Conservation (phyloP, 2,797 vertebrate species). For the Myotis vivesi region DNA sequence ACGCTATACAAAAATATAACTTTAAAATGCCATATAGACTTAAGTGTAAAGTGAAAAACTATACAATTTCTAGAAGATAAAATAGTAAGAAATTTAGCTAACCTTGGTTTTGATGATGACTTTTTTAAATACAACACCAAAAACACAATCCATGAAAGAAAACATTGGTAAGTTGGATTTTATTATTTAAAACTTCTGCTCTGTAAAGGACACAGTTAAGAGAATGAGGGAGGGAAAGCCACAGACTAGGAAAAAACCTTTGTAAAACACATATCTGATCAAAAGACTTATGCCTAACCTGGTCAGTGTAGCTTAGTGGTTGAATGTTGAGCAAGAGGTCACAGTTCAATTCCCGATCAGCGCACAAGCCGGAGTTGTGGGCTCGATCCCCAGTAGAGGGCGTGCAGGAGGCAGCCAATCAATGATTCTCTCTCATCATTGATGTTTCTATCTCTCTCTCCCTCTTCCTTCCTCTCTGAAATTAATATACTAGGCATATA, state of each 20-base stretch:
- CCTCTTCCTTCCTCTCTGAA: too few species aligned
- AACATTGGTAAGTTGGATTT: not conserved
- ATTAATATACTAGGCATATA: too few species aligned
- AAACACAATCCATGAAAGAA: not conserved
- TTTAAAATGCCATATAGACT: not conserved
- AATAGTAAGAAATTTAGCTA: not conserved
- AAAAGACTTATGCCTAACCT: not conserved
- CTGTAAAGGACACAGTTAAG: not conserved
- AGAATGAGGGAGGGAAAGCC: not conserved
- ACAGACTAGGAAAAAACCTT: not conserved
- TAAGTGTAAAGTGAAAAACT: slow-evolving; percentile 15
- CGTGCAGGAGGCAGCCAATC: too few species aligned
- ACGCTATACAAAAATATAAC: not conserved
- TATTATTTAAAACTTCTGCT: not conserved
- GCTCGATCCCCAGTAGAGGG: too few species aligned
- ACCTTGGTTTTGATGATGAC: not conserved
- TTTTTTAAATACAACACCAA: not conserved
- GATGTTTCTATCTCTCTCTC: too few species aligned
- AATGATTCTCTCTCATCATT: too few species aligned
- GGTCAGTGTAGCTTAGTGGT: too few species aligned
- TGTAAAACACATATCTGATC: not conserved
- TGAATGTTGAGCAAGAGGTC: too few species aligned
- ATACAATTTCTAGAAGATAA: not conserved
- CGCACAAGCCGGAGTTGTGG: too few species aligned
- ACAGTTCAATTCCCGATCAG: too few species aligned